Percentiles rank a stretch among this genome's conserved stretches.
phyloP scores from a whole-genome alignment of 2,888 invertebrate species.

The Oxycera nigricornis region DNA sequence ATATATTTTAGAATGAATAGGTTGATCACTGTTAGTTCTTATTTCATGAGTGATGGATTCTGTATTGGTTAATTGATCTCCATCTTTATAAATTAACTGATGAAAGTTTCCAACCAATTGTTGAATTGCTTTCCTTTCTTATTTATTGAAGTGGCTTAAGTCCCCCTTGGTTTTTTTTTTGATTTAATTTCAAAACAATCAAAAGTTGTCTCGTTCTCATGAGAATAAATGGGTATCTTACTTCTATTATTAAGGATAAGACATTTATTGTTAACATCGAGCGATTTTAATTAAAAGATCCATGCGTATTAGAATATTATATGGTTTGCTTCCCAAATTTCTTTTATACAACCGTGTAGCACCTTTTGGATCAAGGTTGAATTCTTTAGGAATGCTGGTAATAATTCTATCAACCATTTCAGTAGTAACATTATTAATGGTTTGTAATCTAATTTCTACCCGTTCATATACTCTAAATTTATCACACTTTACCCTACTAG shows the following conservation, averaged over 20 bases:
- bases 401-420: background rate
- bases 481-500: too few species aligned
- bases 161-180: background rate
- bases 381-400: too few species aligned
- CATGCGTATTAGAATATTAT: too few species aligned
- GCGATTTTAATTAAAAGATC: too few species aligned
- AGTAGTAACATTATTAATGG: background rate
- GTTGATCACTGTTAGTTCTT: constrained; percentile 34
- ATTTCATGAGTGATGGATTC: constrained; percentile 24
- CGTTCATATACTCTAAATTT: too few species aligned
- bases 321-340: too few species aligned
- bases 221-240: background rate
- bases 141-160: background rate
- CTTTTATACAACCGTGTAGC: background rate
- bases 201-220: too few species aligned
- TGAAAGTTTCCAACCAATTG: too few species aligned
- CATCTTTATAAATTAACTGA: constrained; percentile 38
- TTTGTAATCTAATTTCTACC: background rate
- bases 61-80: constrained; percentile 36
- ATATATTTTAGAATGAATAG: constrained; percentile 35
- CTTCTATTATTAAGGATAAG: background rate
- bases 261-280: too few species aligned
- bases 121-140: too few species aligned
- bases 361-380: background rate
- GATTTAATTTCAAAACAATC: too few species aligned